phyloP scores from a whole-genome alignment of 2,797 vertebrate genomes.

The Diplodus puntazzo region DNA sequence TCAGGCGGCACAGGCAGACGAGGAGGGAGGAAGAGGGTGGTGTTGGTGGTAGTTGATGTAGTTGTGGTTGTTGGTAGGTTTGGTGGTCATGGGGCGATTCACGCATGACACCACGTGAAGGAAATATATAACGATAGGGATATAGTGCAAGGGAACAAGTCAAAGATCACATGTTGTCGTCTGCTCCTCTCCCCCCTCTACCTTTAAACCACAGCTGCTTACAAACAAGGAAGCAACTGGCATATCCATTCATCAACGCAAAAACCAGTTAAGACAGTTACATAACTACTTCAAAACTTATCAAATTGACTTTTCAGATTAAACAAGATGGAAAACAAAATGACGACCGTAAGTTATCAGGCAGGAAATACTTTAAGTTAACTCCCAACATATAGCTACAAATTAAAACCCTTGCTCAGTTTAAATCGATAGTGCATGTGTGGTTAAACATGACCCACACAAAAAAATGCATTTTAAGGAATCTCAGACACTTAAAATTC shows the following conservation, averaged over 20 bases:
- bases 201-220: slow-evolving; percentile 85
- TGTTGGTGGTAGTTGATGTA: slow-evolving; percentile 80
- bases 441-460: slow-evolving; percentile 41
- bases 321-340: slow-evolving; percentile 66
- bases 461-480: slow-evolving; percentile 14
- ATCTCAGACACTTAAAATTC: slow-evolving; percentile 33
- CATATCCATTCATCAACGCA: slow-evolving; percentile 85
- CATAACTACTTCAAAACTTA: slow-evolving; percentile 59
- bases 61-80: slow-evolving; percentile 87
- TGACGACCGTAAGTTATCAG: slow-evolving; percentile 55
- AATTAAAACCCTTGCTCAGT: slow-evolving; percentile 33
- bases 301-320: slow-evolving; percentile 56
- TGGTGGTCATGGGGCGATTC: slow-evolving; percentile 92
- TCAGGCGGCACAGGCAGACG: slow-evolving; percentile 84
- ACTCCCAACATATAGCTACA: slow-evolving; percentile 40
- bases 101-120: slow-evolving; percentile 92
- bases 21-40: slow-evolving; percentile 82
- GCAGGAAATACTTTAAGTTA: slow-evolving; percentile 46
- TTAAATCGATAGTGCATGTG: slow-evolving; percentile 40
- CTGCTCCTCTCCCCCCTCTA: slow-evolving; percentile 84
- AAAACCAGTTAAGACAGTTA: slow-evolving; percentile 75
- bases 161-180: slow-evolving; percentile 91
- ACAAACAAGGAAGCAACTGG: slow-evolving; percentile 86
- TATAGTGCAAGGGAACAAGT: slow-evolving; percentile 98
- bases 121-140: slow-evolving; percentile 99